Base-by-base conservation (phyloP, 23 tunicate species). In the Styela clava region DNA sequence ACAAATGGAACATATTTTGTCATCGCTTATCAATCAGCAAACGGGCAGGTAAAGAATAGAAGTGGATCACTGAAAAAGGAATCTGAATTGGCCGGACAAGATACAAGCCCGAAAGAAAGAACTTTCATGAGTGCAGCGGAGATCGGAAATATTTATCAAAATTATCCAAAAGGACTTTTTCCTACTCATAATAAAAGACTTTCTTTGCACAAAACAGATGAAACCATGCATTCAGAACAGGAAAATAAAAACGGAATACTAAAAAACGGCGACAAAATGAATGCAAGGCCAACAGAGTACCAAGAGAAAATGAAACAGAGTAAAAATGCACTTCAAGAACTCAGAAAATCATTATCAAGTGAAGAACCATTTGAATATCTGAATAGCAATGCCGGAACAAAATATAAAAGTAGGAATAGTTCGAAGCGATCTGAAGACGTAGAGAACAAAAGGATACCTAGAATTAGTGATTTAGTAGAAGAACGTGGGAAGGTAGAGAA, bases 261-360 rank as follows among this genome's bases (percentile, higher is more conserved):
- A 7, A 44, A 44, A 12, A 44, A 44, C 56, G n/a, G n/a, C n/a
- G 12, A 44, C 56, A 44, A 44, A 44, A 44, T 44, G 7, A 12
- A 44, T 44, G 56, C 12, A 12, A 44, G 12, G 12, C 35, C 36
- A 29, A 71, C 24, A n/a, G 77, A 71, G 9, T 71, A 71, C 27
- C 77, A 71, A 3, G 16, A 33, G 33, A 71, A 71, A 26, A 31
- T 71, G 24, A 33, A 28, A 16, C 35, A 71, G 33, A 71, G 77
- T 34, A 71, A 29, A 31, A 71, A 71, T 3, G 33, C 32, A 3
- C 77, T 71, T 71, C 36, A 71, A 71, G 77, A 71, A 31, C 35
- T 71, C 16, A 26, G 33, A 71, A 71, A 71, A 16, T 71, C 77
- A 22, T 71, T 71, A 71, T 71, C 77, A 31, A 29, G 33, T 5